A percentile compares a stretch with the other conserved stretches of the same genome.
phyloP scores from a whole-genome alignment of 1,140 invertebrate species.

The Drosophila sproati region DNA sequence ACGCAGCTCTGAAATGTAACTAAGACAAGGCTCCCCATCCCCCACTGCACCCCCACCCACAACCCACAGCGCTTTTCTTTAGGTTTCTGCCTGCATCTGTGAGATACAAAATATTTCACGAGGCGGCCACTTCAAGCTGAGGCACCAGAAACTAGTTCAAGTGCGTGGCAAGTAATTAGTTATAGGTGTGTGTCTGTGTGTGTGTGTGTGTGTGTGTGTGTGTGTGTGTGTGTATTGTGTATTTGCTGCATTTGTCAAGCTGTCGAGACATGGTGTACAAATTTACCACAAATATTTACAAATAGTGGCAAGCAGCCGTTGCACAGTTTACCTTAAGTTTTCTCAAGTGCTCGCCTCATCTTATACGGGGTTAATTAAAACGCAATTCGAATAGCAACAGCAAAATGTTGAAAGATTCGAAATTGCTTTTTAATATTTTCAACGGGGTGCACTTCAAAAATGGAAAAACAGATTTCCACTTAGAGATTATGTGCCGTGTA shows the following conservation, averaged over 20 bases:
- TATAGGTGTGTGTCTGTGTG: conserved; percentile 17
- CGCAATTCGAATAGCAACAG: conserved; percentile 26
- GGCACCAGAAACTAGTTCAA: conserved; percentile 65
- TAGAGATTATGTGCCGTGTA: conserved; percentile 43
- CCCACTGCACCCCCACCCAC: conserved; percentile 4
- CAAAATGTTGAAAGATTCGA: conserved; percentile 46
- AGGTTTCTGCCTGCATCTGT: conserved; percentile 25
- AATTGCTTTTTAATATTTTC: conserved; percentile 78
- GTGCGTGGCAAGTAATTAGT: conserved; percentile 74
- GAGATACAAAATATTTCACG: conserved; percentile 28
- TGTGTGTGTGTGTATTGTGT: conserved; percentile 17
- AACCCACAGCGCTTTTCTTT: conserved; percentile 27
- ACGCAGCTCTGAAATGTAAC: conserved; percentile 12
- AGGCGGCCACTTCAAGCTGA: conserved; percentile 24
- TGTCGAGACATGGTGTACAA: conserved; percentile 27
- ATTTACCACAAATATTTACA: conserved; percentile 66
- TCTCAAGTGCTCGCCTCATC: conserved; percentile 52
- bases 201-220: conserved; percentile 18
- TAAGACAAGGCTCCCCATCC: conserved; percentile 40
- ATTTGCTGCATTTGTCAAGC: conserved; percentile 44
- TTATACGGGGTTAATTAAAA: conserved; percentile 61
- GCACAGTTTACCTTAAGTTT: conserved; percentile 49
- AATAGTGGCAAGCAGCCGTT: conserved; percentile 29
- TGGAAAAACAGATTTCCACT: conserved; percentile 60
- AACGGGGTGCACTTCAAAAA: conserved; percentile 37